Evolutionary conservation across 2,113 vertebrate species (phyloP), one percentile per base, ranked within the genome.

Genomic region (Crypturellus undulatus): DNA sequence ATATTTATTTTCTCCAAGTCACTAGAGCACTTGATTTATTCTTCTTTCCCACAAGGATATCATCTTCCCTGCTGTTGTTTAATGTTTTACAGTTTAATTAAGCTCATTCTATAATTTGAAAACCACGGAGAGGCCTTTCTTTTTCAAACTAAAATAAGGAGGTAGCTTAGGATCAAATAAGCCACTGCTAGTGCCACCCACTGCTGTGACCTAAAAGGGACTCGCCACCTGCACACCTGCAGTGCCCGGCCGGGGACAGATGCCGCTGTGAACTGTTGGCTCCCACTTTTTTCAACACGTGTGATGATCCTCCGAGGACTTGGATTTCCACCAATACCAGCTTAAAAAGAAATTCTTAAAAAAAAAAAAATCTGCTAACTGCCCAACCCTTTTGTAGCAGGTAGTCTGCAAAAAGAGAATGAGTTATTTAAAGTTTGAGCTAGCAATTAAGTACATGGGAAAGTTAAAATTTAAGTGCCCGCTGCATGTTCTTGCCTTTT

Each of bases 21-120:
- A 72, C 86, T 79, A 73, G 87, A 70, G 87, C 80, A 84, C 59
- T 94, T 75, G 71, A 92, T 87, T 92, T 92, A 28, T 94, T 76
- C 65, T 67, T 43, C 85, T 73, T 22, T 49, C 67, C 89, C 47
- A 36, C 87, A 97, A 79, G 80, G 42, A 45, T 96, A 96, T 97
- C 3, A 84, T 95, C 69, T 96, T 97, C 96, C 90, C 69, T 79
- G 63, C 28, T 65, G 62, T 80, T 93, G 71, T 94, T 96, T 97
- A 97, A 97, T 94, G 96, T 87, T 96, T 96, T 97, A 85, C 79
- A 94, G 94, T 94, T 97, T 97, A 96, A 97, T 97, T 96, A 96
- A 94, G 85, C 90, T 90, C 58, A 83, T 96, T 96, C 94, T 87
- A 76, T 85, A 95, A 96, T 96, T 93, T 95, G 18, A 87, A 96